Conservation (phyloP, 2,113 vertebrate genomes). For the Pseudopodoces humilis region DNA sequence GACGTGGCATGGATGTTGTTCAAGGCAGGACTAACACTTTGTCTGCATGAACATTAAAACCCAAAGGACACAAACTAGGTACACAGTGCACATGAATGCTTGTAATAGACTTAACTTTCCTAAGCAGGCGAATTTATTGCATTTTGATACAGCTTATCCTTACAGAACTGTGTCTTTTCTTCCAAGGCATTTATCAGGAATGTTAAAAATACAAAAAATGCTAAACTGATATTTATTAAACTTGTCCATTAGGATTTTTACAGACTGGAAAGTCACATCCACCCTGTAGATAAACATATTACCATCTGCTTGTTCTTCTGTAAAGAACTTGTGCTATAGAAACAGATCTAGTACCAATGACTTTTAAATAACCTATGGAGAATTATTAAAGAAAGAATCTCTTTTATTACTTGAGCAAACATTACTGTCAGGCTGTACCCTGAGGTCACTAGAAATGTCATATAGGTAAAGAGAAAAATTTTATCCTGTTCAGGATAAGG, state of each 20-base stretch:
- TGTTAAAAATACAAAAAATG: neutral
- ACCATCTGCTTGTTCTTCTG: conserved; percentile 39
- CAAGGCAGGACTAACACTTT: neutral
- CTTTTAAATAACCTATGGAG: conserved; percentile 57
- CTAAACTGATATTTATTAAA: conserved; percentile 16
- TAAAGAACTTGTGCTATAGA: conserved; percentile 47
- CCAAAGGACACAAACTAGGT: neutral
- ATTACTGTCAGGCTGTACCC: conserved; percentile 33
- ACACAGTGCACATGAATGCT: neutral
- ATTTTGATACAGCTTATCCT: neutral
- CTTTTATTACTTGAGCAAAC: conserved; percentile 52
- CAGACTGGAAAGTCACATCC: conserved; percentile 23
- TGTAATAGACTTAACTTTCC: neutral
- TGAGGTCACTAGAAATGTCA: conserved; percentile 62
- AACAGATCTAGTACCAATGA: conserved; percentile 59
- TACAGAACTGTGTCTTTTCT: neutral
- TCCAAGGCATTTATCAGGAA: neutral
- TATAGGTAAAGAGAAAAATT: conserved; percentile 2
- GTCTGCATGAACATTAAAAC: neutral
- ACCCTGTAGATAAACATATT: conserved; percentile 8
- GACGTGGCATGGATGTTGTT: neutral
- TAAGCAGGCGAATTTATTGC: neutral
- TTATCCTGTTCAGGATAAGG: conserved; percentile 13
- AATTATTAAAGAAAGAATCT: conserved; percentile 58
- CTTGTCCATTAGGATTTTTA: conserved; percentile 11